Evolutionary conservation across 2,888 invertebrate genomes (phyloP).

Genomic region (Tenthredo amoena): DNA sequence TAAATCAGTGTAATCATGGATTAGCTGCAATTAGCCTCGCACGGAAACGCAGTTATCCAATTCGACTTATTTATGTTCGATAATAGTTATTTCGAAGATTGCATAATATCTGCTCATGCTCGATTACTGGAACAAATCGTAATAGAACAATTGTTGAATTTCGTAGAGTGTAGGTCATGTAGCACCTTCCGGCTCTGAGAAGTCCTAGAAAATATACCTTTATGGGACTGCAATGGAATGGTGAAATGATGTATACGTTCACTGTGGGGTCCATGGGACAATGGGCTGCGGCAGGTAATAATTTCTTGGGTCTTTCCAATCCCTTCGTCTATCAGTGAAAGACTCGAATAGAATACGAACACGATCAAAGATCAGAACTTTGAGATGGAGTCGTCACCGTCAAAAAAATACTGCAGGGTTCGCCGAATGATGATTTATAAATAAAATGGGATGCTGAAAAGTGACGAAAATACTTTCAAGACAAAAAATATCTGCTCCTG

Average conservation of each 20-base stretch:
- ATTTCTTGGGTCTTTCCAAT: constrained; percentile 48
- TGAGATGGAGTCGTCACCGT: background rate
- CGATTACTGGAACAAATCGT: background rate
- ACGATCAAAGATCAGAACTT: constrained; percentile 12
- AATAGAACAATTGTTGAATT: constrained; percentile 7
- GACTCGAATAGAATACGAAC: background rate
- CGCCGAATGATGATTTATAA: background rate
- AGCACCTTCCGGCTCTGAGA: constrained; percentile 14
- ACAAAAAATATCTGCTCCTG: background rate
- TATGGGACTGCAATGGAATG: constrained; percentile 24
- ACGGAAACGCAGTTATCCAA: background rate
- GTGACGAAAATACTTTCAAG: background rate
- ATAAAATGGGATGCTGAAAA: background rate
- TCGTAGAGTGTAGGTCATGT: constrained; percentile 1
- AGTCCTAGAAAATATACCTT: constrained; percentile 39
- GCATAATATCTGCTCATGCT: background rate
- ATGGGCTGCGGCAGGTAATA: constrained; percentile 51
- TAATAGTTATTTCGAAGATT: background rate
- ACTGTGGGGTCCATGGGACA: constrained; percentile 47
- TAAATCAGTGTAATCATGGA: background rate
- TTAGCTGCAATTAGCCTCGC: background rate
- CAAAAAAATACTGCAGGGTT: background rate
- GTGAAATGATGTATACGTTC: constrained; percentile 46
- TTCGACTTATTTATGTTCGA: constrained; percentile 7
- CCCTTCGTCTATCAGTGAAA: constrained; percentile 29